Conservation (phyloP, 2,888 invertebrate genomes). For the Eupithecia abbreviata region DNA sequence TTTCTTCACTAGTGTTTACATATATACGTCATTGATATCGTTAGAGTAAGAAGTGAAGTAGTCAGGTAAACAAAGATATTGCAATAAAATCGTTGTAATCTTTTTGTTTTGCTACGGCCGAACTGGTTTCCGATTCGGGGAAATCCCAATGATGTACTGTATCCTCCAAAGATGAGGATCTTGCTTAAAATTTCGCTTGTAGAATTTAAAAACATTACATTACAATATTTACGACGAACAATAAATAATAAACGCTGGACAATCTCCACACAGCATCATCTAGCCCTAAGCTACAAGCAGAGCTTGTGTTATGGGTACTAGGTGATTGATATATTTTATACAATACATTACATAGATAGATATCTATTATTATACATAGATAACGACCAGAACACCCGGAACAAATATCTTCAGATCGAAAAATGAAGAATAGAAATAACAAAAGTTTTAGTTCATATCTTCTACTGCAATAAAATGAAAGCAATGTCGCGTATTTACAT, state of each 20-base stretch:
- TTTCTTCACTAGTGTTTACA: background rate
- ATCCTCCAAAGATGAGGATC: too few species aligned
- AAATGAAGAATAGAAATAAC: background rate
- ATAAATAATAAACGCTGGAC: too few species aligned
- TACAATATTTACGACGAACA: too few species aligned
- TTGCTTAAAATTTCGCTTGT: background rate
- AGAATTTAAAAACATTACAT: background rate
- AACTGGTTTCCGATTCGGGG: slow-evolving; percentile 16
- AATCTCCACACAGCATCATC: too few species aligned
- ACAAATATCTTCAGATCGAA: too few species aligned
- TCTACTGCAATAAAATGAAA: background rate
- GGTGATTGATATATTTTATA: too few species aligned
- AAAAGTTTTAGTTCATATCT: background rate
- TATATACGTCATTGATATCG: background rate
- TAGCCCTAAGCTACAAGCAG: too few species aligned
- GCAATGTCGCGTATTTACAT: background rate
- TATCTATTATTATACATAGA: too few species aligned
- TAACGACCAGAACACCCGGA: too few species aligned
- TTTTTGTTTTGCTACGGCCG: background rate
- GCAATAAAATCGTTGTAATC: background rate
- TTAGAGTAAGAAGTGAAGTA: background rate
- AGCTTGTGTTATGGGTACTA: too few species aligned
- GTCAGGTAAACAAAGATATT: background rate
- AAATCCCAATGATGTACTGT: slow-evolving; percentile 16
- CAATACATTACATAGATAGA: too few species aligned